Evolutionary conservation across 1,140 invertebrate species (phyloP).

Genomic region (Vanessa atalanta): DNA sequence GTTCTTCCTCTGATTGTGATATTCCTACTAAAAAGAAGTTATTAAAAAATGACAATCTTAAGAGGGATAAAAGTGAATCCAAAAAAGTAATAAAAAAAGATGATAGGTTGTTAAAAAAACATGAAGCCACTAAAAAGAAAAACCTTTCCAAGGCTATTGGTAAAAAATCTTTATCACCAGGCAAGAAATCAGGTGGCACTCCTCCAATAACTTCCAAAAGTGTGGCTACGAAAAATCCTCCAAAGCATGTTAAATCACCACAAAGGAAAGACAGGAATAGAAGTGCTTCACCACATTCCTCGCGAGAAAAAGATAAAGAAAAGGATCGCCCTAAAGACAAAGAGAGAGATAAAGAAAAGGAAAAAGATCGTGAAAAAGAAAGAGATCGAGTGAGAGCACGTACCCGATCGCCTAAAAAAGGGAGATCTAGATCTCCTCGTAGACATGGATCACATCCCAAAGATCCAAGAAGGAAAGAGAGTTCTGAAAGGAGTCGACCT

Average conservation of each 20-base stretch:
- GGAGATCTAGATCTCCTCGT: constrained; percentile 70
- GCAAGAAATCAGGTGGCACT: constrained; percentile 78
- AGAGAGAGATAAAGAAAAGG: constrained; percentile 68
- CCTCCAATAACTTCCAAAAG: constrained; percentile 78
- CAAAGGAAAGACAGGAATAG: constrained; percentile 71
- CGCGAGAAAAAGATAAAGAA: constrained; percentile 74
- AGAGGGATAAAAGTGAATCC: constrained; percentile 73
- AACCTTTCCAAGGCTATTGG: constrained; percentile 51
- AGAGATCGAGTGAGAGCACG: constrained; percentile 66
- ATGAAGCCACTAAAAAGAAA: constrained; percentile 71
- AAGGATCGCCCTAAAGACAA: constrained; percentile 68
- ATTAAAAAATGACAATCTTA: constrained; percentile 66
- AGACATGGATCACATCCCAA: constrained; percentile 70
- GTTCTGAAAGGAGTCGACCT: constrained; percentile 75
- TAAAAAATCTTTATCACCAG: constrained; percentile 78
- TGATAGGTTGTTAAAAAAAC: constrained; percentile 70
- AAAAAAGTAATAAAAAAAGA: constrained; percentile 76
- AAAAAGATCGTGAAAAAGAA: constrained; percentile 72
- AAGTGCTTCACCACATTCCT: constrained; percentile 69
- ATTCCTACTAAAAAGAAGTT: constrained; percentile 76
- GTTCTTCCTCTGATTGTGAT: constrained; percentile 78
- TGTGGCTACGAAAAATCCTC: constrained; percentile 57
- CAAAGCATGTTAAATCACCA: constrained; percentile 76
- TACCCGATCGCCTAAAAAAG: constrained; percentile 74
- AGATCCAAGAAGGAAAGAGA: constrained; percentile 75